Base-by-base conservation (phyloP, 2,113 vertebrate genomes). In the Sebastes fasciatus region DNA sequence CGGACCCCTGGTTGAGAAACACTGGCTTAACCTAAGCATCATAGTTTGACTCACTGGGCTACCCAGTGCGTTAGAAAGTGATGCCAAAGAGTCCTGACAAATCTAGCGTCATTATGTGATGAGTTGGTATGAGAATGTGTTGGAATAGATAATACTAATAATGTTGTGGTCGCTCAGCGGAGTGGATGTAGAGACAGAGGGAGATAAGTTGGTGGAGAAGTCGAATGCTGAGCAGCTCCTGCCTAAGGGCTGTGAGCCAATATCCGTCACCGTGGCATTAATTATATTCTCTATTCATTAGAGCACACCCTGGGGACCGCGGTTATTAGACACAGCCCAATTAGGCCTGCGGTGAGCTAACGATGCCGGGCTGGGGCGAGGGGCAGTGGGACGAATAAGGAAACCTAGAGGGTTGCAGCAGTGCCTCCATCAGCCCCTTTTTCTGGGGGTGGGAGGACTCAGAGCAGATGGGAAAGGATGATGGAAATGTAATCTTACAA, bases 251-350 rank as follows among this genome's bases (percentile, higher is more conserved):
- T 70, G 49, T 77, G 69, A 93, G 90, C 91, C 91, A 91, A 92
- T 92, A 93, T 93, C 91, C 72, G 62, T 94, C 93, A 94, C 83
- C 6, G 61, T 90, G 86, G 90, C 94, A 90, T 94, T 93, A 94
- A 94, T 94, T 93, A 94, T 94, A 92, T 89, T 94, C 91, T 93
- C 91, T 91, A 85, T 93, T 93, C 94, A 94, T 94, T 92, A 93
- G 85, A 83, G 87, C 78, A 80, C 80, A 92, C 93, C 88, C 87
- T 42, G 34, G 88, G 90, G 91, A 86, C 74, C 16, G 58, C 79
- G 80, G 91, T 94, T 94, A 92, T 93, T 94, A 94, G 91, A 94
- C 88, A 80, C 82, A 85, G 86, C 86, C 93, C 93, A 94, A 93
- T 94, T 93, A 94, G 79, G 91, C 91, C 91, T 91, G 91, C 85